Evolutionary conservation across 2,113 vertebrate species (phyloP).

Genomic region (Nannobrachium achirus): DNA sequence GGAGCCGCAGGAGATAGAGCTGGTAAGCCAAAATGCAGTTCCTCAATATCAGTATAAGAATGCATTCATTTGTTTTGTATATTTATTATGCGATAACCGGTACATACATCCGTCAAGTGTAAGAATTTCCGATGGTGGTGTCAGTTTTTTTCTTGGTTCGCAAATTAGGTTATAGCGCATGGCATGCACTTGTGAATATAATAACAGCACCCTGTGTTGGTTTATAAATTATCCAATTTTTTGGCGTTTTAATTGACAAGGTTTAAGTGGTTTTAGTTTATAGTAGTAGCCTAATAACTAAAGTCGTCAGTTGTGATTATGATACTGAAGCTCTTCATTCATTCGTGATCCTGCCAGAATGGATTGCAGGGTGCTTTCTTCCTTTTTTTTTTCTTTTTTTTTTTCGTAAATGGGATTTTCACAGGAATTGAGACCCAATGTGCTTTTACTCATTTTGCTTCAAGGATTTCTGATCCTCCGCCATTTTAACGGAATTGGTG

Average conservation of each 20-base stretch:
- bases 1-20: slow-evolving; percentile 80
- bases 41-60: slow-evolving; percentile 41
- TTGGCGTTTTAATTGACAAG: slow-evolving; percentile 25
- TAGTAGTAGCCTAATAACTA: background rate
- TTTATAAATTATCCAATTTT: slow-evolving; percentile 12
- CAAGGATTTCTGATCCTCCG: slow-evolving; percentile 68
- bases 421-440: slow-evolving; percentile 24
- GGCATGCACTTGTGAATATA: slow-evolving; percentile 13
- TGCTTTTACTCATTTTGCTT: slow-evolving; percentile 52
- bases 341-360: slow-evolving; percentile 42
- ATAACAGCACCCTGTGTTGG: slow-evolving; percentile 52
- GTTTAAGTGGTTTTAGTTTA: slow-evolving; percentile 25
- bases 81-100: background rate
- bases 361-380: slow-evolving; percentile 50
- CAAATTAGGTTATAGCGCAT: slow-evolving; percentile 10
- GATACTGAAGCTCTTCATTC: slow-evolving; percentile 43
- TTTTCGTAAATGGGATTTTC: slow-evolving; percentile 44
- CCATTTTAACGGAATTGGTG: slow-evolving; percentile 77
- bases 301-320: background rate
- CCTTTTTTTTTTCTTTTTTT: too few relatives aligned
- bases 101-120: background rate
- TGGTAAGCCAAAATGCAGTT: slow-evolving; percentile 81
- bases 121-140: background rate
- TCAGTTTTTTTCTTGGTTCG: slow-evolving; percentile 2
- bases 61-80: slow-evolving; percentile 36